Evolutionary conservation across 2,888 invertebrate genomes (phyloP).

Genomic region (Dioctria linearis): DNA sequence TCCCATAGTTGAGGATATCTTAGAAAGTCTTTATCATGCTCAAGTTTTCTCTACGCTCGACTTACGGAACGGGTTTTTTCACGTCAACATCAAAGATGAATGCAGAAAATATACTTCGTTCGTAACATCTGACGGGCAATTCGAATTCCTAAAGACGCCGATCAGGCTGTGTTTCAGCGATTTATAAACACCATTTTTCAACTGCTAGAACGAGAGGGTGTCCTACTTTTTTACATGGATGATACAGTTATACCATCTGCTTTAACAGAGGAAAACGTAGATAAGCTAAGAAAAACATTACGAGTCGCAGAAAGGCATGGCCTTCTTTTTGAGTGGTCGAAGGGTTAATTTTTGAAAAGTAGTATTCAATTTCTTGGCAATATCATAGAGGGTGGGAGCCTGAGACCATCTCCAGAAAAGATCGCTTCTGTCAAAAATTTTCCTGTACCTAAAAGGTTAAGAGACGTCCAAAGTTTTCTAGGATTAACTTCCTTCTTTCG

Average conservation of each 20-base stretch:
- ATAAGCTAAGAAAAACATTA: no score
- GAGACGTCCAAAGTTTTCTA: slow-evolving; percentile 64
- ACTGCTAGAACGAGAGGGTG: not conserved
- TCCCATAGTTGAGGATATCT: slow-evolving; percentile 55
- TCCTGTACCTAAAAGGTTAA: slow-evolving; percentile 61
- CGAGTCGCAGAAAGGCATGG: no score
- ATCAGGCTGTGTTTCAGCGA: not conserved
- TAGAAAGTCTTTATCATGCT: slow-evolving; percentile 61
- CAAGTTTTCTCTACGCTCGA: slow-evolving; percentile 61
- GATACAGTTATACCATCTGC: slow-evolving; percentile 23
- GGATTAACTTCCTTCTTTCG: slow-evolving; percentile 65
- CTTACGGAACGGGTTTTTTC: no score
- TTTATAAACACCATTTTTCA: slow-evolving; percentile 57
- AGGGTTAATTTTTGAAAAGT: no score
- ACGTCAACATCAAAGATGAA: slow-evolving; percentile 61
- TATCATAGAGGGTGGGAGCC: no score
- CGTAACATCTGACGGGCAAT: slow-evolving; percentile 61
- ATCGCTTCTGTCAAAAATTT: slow-evolving; percentile 61
- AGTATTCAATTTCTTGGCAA: no score
- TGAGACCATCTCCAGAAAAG: slow-evolving; percentile 62
- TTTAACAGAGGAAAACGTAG: no score
- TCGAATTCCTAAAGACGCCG: slow-evolving; percentile 57
- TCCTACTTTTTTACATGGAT: no score
- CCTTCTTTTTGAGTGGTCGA: no score
- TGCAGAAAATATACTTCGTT: slow-evolving; percentile 61